Percentiles rank a stretch among this genome's conserved stretches.
Conservation (phyloP, 2,888 invertebrate genomes). For the Kuschelorhynchus macadamiae region DNA sequence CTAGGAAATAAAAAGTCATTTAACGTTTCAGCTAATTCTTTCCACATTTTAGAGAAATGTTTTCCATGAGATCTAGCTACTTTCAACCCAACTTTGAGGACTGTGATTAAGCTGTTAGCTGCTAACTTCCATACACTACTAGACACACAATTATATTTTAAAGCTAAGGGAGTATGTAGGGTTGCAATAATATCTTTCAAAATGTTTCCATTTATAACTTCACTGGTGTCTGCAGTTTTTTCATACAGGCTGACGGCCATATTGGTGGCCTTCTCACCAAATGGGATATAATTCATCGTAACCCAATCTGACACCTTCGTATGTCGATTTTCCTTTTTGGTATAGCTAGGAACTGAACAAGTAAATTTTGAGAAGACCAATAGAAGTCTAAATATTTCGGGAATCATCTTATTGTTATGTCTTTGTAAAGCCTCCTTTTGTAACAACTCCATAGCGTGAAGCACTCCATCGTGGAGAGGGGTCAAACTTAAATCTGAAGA, state of each 20-base stretch:
- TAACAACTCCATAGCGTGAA: conserved; percentile 89
- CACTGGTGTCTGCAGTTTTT: conserved; percentile 78
- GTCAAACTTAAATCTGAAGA: conserved; percentile 85
- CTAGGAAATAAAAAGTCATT: conserved; percentile 94
- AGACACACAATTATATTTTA: conserved; percentile 86
- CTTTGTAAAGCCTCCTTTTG: conserved; percentile 81
- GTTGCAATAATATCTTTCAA: conserved; percentile 78
- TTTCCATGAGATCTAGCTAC: conserved; percentile 85
- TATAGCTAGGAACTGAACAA: conserved; percentile 76
- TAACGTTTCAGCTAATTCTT: conserved; percentile 85
- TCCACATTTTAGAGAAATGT: conserved; percentile 86
- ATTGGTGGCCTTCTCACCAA: conserved; percentile 84
- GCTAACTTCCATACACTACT: conserved; percentile 88
- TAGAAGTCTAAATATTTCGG: conserved; percentile 77
- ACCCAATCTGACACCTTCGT: conserved; percentile 78
- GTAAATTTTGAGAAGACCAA: conserved; percentile 79
- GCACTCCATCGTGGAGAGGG: conserved; percentile 86
- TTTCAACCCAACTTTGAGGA: conserved; percentile 88
- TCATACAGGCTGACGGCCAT: conserved; percentile 84
- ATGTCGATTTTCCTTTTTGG: conserved; percentile 70
- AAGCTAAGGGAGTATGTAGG: conserved; percentile 80
- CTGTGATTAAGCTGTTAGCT: conserved; percentile 81
- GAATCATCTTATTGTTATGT: conserved; percentile 74
- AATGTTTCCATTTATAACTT: conserved; percentile 81
- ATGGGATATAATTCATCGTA: conserved; percentile 87